Evolutionary conservation across 2,888 invertebrate species (phyloP), one percentile per base, ranked within the genome.

Genomic region (Syritta pipiens): DNA sequence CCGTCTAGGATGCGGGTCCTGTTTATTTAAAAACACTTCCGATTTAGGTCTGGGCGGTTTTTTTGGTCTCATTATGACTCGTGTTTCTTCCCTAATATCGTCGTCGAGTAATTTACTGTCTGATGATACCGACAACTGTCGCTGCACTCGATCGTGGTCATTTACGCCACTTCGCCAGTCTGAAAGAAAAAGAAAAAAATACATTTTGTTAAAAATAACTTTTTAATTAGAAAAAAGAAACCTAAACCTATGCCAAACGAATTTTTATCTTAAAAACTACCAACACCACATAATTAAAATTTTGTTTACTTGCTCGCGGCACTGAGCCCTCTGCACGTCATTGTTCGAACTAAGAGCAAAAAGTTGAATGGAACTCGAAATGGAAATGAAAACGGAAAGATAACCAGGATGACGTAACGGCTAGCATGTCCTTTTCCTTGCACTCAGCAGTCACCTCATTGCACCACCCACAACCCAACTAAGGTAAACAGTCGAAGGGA

Each of bases 11-110:
- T 93, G 93, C 86, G 91, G 91, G 87, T 92, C 92, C 84, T 91
- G 91, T 87, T 93, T 93, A 88, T 95, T 95, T 84, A 97, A 93
- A 90, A 96, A 96, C 82, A 97, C 97, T 91, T 98, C 98, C 14
- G 97, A 97, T 89, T 97, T 97, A 85, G 98, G 98, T 91, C 98
- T 92, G 83, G 96, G 96, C 83, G 96, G 96, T 90, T 96, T 95
- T 89, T 95, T 95, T 85, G 96, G 95, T 91, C 96, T 92, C 90
- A 96, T 91, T 87, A 96, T 94, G 84, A 96, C 96, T 88, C 95
- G 92, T 83, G 95, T 93, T 89, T 96, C 96, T 89, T 96, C 96
- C 86, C 96, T 91, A 87, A 95, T 96, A 86, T 95, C 95, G 86
- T 96, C 96, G 89, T 97, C 96, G 84, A 97, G 91, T 84, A 96